These are phyloP conservation scores for Carduelis carduelis DNA, from an alignment of 2,797 vertebrate genomes.

Conservation along the genomic window DNA sequence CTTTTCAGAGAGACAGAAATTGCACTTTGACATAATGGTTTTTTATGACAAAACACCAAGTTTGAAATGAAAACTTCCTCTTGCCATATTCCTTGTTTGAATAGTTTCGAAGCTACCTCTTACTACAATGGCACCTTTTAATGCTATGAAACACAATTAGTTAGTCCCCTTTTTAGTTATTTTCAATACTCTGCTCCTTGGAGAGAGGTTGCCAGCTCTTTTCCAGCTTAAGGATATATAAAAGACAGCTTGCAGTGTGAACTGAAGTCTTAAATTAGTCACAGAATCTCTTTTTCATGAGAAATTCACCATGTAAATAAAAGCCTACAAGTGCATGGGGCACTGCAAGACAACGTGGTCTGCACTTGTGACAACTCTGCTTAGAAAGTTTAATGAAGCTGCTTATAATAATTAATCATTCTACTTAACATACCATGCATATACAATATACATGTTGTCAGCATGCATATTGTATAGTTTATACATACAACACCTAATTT, in stretches of 20 bases:
- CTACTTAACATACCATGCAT: not conserved
- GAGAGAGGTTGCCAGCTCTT: not conserved
- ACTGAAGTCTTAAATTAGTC: not conserved
- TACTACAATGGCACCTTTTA: not conserved
- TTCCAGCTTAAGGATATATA: not conserved
- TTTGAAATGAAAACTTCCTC: not conserved
- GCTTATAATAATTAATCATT: not conserved
- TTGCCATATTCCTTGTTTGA: not conserved
- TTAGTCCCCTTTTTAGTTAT: not conserved
- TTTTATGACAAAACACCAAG: not conserved
- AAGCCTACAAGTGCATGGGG: not conserved
- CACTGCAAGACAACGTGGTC: not conserved
- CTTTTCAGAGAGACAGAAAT: not conserved
- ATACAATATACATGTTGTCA: not conserved
- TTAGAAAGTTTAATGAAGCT: not conserved
- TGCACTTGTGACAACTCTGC: not conserved
- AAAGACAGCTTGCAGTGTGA: not conserved
- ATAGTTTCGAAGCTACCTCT: not conserved
- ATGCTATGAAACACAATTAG: rapidly evolving
- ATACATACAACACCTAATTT: not conserved
- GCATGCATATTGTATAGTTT: not conserved
- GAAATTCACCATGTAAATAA: not conserved
- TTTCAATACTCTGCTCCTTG: not conserved
- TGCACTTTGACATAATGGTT: not conserved
- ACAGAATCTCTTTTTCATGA: not conserved